A percentile compares a stretch with the other conserved stretches of the same genome.
Conservation (phyloP, 2,888 invertebrate genomes). For the Rhingia campestris region DNA sequence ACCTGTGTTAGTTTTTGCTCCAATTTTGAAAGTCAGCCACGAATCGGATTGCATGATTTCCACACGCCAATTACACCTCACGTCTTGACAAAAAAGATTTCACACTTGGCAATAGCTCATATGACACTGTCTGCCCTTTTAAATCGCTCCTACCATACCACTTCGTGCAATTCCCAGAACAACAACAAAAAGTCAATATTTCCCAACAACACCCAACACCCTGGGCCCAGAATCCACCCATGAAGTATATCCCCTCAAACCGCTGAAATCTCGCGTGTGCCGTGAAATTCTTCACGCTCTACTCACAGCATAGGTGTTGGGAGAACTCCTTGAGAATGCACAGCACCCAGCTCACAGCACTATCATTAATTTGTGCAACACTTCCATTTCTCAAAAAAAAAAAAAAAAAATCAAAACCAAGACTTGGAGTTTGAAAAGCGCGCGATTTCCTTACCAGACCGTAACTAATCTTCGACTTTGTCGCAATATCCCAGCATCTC, state of each 20-base stretch:
- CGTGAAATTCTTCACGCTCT: slow-evolving; percentile 42
- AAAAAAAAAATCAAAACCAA: slow-evolving; percentile 17
- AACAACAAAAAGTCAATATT: slow-evolving; percentile 1
- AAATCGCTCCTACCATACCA: slow-evolving; percentile 34
- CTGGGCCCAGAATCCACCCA: slow-evolving; percentile 25
- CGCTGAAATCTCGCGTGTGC: slow-evolving; percentile 58
- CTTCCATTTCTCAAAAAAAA: slow-evolving; percentile 57
- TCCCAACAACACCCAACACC: slow-evolving; percentile 33
- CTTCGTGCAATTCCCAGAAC: slow-evolving; percentile 17
- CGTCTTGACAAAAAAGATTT: background rate
- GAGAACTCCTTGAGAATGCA: slow-evolving; percentile 44
- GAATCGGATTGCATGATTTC: too few relatives aligned
- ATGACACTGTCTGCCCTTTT: slow-evolving; percentile 55
- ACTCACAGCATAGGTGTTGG: background rate
- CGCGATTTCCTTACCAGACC: slow-evolving; percentile 71
- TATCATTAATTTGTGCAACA: slow-evolving; percentile 68
- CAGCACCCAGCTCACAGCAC: slow-evolving; percentile 13
- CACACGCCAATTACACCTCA: too few relatives aligned
- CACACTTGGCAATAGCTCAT: slow-evolving; percentile 20
- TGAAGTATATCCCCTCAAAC: slow-evolving; percentile 30
- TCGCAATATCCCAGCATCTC: slow-evolving; percentile 63
- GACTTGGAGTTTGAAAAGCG: too few relatives aligned
- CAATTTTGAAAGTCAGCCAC: too few relatives aligned
- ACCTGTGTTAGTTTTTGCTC: too few relatives aligned
- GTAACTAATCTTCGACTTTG: slow-evolving; percentile 71